These are phyloP conservation scores for Dendrolimus punctatus DNA, from an alignment of 1,140 invertebrate genomes.

Conservation along the genomic window DNA sequence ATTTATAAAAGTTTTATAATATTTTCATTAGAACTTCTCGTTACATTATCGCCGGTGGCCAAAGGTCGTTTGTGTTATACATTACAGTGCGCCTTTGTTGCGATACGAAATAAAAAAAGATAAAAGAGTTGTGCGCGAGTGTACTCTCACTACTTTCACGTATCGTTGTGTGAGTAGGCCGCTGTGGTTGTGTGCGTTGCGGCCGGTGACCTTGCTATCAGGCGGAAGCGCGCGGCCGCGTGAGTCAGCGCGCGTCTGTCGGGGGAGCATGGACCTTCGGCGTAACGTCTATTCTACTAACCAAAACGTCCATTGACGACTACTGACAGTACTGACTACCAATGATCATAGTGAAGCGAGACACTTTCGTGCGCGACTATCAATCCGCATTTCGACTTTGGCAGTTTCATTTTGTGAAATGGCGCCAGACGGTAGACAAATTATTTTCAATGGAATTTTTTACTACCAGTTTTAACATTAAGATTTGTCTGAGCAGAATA, in stretches of 20 bases:
- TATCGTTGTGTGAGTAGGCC: slow-evolving; percentile 27
- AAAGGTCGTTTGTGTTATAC: slow-evolving; percentile 8
- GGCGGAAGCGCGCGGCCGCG: slow-evolving; percentile 61
- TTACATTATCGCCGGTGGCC: slow-evolving; percentile 10
- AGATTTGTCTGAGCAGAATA: too few relatives aligned
- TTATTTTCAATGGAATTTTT: neutral
- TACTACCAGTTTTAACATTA: neutral
- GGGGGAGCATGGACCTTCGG: slow-evolving; percentile 54
- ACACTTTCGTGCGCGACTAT: too few relatives aligned
- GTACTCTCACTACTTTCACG: slow-evolving; percentile 68
- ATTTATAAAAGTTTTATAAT: neutral
- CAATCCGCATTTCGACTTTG: too few relatives aligned
- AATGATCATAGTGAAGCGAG: too few relatives aligned
- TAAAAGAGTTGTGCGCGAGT: slow-evolving; percentile 31
- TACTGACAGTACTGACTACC: neutral
- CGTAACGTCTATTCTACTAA: slow-evolving; percentile 23
- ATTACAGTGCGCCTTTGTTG: slow-evolving; percentile 1
- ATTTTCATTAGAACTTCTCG: slow-evolving; percentile 1
- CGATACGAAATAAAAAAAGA: slow-evolving; percentile 3
- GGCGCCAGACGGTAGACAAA: too few relatives aligned
- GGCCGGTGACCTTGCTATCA: slow-evolving; percentile 71
- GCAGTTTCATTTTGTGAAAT: too few relatives aligned
- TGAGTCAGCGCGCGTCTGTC: slow-evolving; percentile 66
- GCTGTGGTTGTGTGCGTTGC: slow-evolving; percentile 31
- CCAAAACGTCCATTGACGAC: slow-evolving; percentile 10